Evolutionary conservation across 2,113 vertebrate species (phyloP).

Genomic region (Catagonus wagneri): DNA sequence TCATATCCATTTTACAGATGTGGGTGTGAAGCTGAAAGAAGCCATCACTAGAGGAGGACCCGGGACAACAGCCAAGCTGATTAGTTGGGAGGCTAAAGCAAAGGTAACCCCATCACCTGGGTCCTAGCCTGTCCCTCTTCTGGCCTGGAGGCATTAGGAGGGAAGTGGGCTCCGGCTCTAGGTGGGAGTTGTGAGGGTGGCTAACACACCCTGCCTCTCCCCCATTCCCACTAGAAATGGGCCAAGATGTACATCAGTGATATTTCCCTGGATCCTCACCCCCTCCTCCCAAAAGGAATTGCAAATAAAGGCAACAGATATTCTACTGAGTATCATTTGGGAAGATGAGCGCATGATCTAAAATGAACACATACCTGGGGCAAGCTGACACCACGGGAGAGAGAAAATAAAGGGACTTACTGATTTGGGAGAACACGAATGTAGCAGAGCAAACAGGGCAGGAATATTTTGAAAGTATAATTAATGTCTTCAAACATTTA

Average conservation of each 20-base stretch:
- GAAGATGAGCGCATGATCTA: background rate
- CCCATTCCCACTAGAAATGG: background rate
- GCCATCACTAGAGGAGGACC: background rate
- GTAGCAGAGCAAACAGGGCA: background rate
- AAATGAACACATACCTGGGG: background rate
- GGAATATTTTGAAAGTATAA: background rate
- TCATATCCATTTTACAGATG: background rate
- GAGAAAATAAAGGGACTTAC: background rate
- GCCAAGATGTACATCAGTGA: background rate
- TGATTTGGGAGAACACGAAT: background rate
- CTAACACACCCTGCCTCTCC: background rate
- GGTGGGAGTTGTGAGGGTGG: background rate
- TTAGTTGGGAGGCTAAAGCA: background rate
- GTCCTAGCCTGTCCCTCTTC: background rate
- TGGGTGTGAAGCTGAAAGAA: background rate
- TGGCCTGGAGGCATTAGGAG: background rate
- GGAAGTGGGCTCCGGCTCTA: background rate
- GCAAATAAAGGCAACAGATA: background rate
- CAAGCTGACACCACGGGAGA: background rate
- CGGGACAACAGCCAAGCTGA: background rate
- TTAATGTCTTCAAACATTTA: background rate
- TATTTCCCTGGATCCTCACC: background rate
- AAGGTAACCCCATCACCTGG: too few relatives aligned
- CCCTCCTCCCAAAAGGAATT: background rate
- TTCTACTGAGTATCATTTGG: background rate